Evolutionary conservation across 2,113 vertebrate species (phyloP).

Genomic region (Chloropsis hardwickii): DNA sequence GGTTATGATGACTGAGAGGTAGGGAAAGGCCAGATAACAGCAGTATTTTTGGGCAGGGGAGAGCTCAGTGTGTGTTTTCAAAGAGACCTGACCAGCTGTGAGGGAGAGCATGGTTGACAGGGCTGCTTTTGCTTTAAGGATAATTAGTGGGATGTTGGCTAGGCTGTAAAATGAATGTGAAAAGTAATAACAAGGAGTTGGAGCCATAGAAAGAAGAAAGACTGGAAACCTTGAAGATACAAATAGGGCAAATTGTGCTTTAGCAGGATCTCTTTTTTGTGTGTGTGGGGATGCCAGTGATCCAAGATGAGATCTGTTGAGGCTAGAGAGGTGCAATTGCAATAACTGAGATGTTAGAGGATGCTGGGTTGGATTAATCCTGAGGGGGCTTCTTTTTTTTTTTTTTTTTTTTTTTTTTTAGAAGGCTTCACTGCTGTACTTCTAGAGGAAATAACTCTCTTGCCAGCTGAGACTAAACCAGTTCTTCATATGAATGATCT

Average conservation of each 20-base stretch:
- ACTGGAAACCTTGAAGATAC: background rate
- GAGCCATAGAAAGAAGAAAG: background rate
- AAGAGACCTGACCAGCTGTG: background rate
- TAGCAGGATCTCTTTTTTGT: background rate
- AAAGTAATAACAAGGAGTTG: background rate
- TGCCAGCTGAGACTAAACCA: background rate
- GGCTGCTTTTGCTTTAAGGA: background rate
- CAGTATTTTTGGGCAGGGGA: background rate
- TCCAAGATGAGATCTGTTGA: background rate
- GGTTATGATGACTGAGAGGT: background rate
- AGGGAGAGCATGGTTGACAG: background rate
- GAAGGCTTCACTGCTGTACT: background rate
- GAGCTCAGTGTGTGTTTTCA: background rate
- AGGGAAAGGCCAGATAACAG: background rate
- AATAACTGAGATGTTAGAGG: background rate
- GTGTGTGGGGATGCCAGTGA: background rate
- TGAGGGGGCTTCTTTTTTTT: background rate
- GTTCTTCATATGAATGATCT: background rate
- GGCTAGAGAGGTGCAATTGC: background rate
- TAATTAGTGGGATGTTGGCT: background rate
- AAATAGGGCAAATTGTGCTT: background rate
- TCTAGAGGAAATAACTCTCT: background rate
- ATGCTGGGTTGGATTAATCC: background rate
- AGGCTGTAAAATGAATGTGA: background rate
- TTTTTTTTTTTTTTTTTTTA: background rate